Conservation (phyloP, 1,140 invertebrate genomes). For the Tenebrio molitor region DNA sequence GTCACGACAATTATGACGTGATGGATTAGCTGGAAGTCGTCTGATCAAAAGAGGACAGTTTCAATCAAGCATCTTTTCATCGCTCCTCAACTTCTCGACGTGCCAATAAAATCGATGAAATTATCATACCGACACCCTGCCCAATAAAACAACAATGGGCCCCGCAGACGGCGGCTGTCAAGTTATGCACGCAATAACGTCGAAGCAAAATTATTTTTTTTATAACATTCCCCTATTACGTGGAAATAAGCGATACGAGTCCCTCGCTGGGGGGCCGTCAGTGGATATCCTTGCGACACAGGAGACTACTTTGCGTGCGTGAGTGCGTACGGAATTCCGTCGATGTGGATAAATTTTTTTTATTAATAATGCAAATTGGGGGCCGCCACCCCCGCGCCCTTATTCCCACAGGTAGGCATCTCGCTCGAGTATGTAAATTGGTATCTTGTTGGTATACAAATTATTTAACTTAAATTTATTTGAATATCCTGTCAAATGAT, state of each 20-base stretch:
- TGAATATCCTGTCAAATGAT: conserved; percentile 39
- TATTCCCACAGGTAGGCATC: conserved; percentile 37
- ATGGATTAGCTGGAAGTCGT: conserved; percentile 2
- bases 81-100: not conserved
- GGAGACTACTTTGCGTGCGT: conserved; percentile 23
- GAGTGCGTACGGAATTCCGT: conserved; percentile 18
- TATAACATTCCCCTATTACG: conserved; percentile 13
- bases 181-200: conserved; percentile 38
- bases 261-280: conserved; percentile 8
- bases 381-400: conserved; percentile 2
- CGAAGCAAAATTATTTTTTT: conserved; percentile 11
- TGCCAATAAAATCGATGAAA: conserved; percentile 25
- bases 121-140: conserved; percentile 1
- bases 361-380: conserved; percentile 40
- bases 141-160: conserved; percentile 13
- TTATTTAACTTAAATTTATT: conserved; percentile 40
- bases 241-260: conserved; percentile 20
- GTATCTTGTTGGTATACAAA: conserved; percentile 38
- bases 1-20: conserved; percentile 6
- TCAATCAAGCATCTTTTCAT: conserved; percentile 8
- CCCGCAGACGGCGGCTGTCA: not conserved
- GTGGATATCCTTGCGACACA: conserved; percentile 18
- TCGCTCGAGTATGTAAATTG: conserved; percentile 32
- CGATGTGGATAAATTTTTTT: conserved; percentile 27
- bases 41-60: conserved; percentile 26